phyloP scores from a whole-genome alignment of 1,140 invertebrate genomes.

The Ganaspis sp. region DNA sequence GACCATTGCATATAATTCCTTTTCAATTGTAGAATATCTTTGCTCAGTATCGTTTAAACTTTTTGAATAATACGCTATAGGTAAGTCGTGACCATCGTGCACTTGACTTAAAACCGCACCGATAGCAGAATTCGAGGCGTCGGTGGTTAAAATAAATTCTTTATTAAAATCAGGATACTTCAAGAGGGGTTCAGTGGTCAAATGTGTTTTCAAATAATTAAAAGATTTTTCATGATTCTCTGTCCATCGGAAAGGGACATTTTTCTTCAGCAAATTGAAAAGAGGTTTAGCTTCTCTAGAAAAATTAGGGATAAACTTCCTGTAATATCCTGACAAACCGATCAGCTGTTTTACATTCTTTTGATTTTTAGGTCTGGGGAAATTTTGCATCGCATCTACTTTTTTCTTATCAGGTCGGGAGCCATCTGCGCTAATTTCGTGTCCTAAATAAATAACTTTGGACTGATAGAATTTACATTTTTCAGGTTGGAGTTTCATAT shows the following conservation, averaged over 20 bases:
- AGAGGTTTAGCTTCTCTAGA: too few species aligned
- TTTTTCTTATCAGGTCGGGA: constrained; percentile 56
- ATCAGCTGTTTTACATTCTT: too few species aligned
- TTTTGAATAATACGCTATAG: neutral
- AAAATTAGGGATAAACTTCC: too few species aligned
- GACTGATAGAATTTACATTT: too few species aligned
- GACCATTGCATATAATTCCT: too few species aligned
- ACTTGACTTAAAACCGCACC: too few species aligned
- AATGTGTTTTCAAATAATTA: neutral
- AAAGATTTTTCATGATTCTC: constrained; percentile 32
- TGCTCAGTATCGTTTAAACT: too few species aligned
- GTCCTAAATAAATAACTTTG: too few species aligned
- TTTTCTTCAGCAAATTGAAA: constrained; percentile 33
- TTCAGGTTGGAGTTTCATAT: too few species aligned
- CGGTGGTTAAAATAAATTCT: constrained; percentile 32
- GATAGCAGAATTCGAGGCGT: constrained; percentile 9
- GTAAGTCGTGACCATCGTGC: constrained; percentile 31
- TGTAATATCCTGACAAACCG: too few species aligned
- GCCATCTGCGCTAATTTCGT: too few species aligned
- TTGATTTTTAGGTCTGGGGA: constrained; percentile 49
- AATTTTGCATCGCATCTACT: constrained; percentile 47
- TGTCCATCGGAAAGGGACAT: constrained; percentile 26
- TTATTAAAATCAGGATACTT: constrained; percentile 32
- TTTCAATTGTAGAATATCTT: too few species aligned
- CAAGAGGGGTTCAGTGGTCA: constrained; percentile 12